Percentiles rank a stretch among this genome's conserved stretches.
Conservation (phyloP, 2,113 vertebrate genomes). For the Plecturocebus donacophilus region DNA sequence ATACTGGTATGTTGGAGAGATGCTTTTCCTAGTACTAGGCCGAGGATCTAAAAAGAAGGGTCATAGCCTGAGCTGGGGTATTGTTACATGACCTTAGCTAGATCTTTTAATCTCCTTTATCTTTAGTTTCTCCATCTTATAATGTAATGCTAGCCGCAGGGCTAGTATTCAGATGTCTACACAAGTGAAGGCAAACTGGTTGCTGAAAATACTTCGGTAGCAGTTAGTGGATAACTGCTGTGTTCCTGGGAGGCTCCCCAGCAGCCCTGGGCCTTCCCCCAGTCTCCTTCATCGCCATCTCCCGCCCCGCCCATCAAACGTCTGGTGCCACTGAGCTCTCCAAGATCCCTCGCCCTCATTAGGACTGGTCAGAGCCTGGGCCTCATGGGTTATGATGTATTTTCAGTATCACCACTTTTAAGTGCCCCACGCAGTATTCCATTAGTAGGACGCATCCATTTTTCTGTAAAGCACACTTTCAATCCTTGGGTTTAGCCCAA, state of each 20-base stretch:
- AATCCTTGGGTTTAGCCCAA: not conserved
- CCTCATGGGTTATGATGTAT: not conserved
- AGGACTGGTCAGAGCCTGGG: not conserved
- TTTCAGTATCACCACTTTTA: not conserved
- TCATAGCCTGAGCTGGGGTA: not conserved
- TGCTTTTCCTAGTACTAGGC: rapidly evolving
- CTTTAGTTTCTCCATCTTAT: not conserved
- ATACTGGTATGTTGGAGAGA: not conserved
- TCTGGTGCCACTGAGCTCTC: not conserved
- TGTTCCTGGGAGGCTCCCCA: not conserved
- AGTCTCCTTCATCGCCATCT: no score
- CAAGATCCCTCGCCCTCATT: not conserved
- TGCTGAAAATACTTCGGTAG: not conserved
- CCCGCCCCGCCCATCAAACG: no score
- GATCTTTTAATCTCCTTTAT: not conserved
- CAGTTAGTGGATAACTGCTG: not conserved
- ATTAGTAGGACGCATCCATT: not conserved
- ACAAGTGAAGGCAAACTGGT: not conserved
- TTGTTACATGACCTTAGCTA: not conserved
- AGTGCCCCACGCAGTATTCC: not conserved
- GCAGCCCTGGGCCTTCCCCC: not conserved
- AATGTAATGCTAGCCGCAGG: not conserved
- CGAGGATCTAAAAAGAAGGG: not conserved
- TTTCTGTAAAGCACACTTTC: not conserved
- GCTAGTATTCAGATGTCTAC: not conserved